phyloP scores from a whole-genome alignment of 2,113 vertebrate species.

The Ceyx margarethae region DNA sequence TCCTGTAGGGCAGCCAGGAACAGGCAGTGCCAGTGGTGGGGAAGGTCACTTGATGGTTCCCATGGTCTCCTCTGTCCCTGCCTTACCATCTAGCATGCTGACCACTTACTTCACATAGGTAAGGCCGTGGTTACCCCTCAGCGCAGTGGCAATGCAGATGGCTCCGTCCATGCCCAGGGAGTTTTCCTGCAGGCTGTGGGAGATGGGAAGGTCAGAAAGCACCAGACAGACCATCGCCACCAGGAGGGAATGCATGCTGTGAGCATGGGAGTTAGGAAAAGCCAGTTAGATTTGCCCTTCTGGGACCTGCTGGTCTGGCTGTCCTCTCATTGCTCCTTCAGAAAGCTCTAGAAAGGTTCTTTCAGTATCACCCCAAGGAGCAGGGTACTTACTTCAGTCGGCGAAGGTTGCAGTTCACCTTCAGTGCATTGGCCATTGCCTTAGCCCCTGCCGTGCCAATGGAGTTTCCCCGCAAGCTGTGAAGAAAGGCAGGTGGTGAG shows the following conservation, averaged over 20 bases:
- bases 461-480: slow-evolving; percentile 87
- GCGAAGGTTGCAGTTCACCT: slow-evolving; percentile 84
- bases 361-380: too few relatives aligned
- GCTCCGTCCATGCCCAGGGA: slow-evolving; percentile 91
- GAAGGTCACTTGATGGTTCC: background rate
- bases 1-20: background rate
- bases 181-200: slow-evolving; percentile 89
- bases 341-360: background rate
- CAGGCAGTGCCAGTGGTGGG: background rate
- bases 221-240: background rate
- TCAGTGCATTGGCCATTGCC: slow-evolving; percentile 84
- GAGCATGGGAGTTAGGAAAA: background rate
- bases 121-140: slow-evolving; percentile 86
- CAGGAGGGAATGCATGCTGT: background rate
- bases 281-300: background rate
- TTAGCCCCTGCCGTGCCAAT: slow-evolving; percentile 88
- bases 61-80: background rate
- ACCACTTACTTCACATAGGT: slow-evolving; percentile 86
- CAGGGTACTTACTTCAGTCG: slow-evolving; percentile 81
- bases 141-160: slow-evolving; percentile 87
- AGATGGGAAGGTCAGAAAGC: background rate
- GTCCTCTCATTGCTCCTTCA: rapidly evolving
- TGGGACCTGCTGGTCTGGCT: background rate
- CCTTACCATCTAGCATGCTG: background rate
- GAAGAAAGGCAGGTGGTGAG: background rate